Evolutionary conservation across 2,113 vertebrate genomes (phyloP).

Genomic region (Gambusia holbrooki): DNA sequence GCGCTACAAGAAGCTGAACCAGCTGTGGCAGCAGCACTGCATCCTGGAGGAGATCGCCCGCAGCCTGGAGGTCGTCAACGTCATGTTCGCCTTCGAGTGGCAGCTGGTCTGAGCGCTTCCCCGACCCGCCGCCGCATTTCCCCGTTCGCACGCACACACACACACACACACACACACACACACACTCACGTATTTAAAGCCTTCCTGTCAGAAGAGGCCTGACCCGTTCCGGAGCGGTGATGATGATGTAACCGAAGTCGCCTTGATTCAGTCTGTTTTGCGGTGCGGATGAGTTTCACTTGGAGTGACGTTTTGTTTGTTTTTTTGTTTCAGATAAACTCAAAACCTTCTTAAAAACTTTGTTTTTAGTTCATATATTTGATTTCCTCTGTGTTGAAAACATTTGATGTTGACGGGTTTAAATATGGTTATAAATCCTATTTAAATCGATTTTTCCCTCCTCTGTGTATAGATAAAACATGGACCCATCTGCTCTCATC

Average conservation of each 20-base stretch:
- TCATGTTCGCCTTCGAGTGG: slow-evolving; percentile 96
- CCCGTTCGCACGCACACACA: no score
- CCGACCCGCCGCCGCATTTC: no score
- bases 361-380: slow-evolving; percentile 47
- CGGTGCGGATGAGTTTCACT: slow-evolving; percentile 45
- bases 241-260: slow-evolving; percentile 53
- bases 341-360: slow-evolving; percentile 25
- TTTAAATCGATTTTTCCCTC: slow-evolving; percentile 15
- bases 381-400: slow-evolving; percentile 36
- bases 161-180: no score
- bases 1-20: slow-evolving; percentile 92
- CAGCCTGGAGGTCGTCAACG: slow-evolving; percentile 91
- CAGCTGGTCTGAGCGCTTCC: slow-evolving; percentile 86
- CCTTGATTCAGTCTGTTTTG: slow-evolving; percentile 70
- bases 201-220: slow-evolving; percentile 31
- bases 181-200: slow-evolving; percentile 6
- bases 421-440: background rate
- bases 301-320: slow-evolving; percentile 17
- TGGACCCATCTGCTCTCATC: slow-evolving; percentile 21
- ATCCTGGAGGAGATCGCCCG: slow-evolving; percentile 97
- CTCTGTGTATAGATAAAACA: slow-evolving; percentile 18
- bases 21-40: slow-evolving; percentile 96
- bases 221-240: slow-evolving; percentile 17
- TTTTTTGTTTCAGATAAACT: slow-evolving; percentile 52
- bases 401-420: slow-evolving; percentile 16